Evolutionary conservation across 2,888 invertebrate genomes (phyloP).

Genomic region (Scotopteryx bipunctaria): DNA sequence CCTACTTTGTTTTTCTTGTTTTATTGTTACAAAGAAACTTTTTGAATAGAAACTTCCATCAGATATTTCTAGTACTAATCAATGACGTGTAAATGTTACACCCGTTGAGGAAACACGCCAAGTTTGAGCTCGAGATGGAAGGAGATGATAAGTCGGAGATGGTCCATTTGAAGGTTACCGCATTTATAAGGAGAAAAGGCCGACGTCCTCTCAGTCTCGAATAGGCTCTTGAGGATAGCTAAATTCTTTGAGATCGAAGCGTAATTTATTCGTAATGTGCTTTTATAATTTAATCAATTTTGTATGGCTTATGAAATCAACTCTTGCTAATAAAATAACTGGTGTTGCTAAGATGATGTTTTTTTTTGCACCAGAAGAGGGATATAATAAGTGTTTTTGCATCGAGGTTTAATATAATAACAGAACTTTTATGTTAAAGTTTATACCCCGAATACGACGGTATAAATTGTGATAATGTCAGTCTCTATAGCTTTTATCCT

Average conservation of each 20-base stretch:
- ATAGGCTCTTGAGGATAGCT: slow-evolving; percentile 8
- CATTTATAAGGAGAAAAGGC: slow-evolving; percentile 19
- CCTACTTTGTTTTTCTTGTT: background rate
- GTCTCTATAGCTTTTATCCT: slow-evolving; percentile 2
- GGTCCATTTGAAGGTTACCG: slow-evolving; percentile 10
- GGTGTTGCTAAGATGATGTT: too few species aligned
- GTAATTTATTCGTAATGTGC: slow-evolving; percentile 9
- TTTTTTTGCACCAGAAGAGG: too few species aligned
- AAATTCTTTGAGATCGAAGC: slow-evolving; percentile 6
- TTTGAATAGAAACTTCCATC: background rate
- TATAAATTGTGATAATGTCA: background rate
- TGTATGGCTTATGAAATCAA: background rate
- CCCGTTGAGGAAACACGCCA: slow-evolving; percentile 1
- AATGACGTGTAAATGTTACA: slow-evolving; percentile 5
- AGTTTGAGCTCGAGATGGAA: slow-evolving; percentile 7
- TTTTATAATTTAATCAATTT: slow-evolving; percentile 4
- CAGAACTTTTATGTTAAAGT: background rate
- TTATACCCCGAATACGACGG: background rate
- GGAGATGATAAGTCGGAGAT: slow-evolving; percentile 11
- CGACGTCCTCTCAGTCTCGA: slow-evolving; percentile 11
- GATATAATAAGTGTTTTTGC: too few species aligned
- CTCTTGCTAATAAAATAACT: background rate
- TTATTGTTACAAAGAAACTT: background rate
- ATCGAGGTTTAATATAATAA: too few species aligned
- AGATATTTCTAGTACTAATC: slow-evolving; percentile 2